Base-by-base conservation (phyloP, 2,113 vertebrate species). In the Nothocercus julius region DNA sequence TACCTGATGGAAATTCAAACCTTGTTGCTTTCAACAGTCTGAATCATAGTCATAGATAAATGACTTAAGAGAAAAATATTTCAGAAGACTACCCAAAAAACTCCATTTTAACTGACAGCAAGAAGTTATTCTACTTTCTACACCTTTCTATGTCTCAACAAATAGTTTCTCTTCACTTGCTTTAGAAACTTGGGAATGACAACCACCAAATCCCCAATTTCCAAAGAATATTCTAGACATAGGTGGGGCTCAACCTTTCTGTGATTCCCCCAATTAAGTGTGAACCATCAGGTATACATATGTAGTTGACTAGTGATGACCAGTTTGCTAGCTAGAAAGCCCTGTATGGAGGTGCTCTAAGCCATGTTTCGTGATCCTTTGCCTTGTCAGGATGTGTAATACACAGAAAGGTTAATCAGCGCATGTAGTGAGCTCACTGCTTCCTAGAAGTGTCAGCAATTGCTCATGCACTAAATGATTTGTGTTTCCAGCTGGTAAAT, bases 11-110 rank as follows among this genome's bases (percentile, higher is more conserved):
- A 92, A 92, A 49, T 81, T 32, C 34, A 49, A 94, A 90, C 68
- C 58, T 92, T 81, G 54, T 86, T 86, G 62, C 73, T 94, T 94
- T 93, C 83, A 85, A 12, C 66, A 85, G 62, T 61, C 81, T 94
- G 84, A 93, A 76, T 94, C 92, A 78, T 40, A 84, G 56, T 34
- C 13, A 4, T 54, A 83, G 89, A 87, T 74, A 87, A 86, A 94
- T 82, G 89, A 88, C 59, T 45, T 45, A 66, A 82, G 85, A 84
- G 27, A 85, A 32, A 72, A 91, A 62, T 66, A 45, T 90, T 90
- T 70, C 45, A n/a, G 30, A 79, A 90, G 88, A 79, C 88, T 90
- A 13, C 19, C 66, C n/a, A 81, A 92, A 88, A 77, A 49, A 10
- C 9, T 84, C 78, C 62, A 32, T 72, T 94, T 72, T 95, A 66